Evolutionary conservation across 2,113 vertebrate genomes (phyloP).

Genomic region (Stomatorhinus ivindoensis): DNA sequence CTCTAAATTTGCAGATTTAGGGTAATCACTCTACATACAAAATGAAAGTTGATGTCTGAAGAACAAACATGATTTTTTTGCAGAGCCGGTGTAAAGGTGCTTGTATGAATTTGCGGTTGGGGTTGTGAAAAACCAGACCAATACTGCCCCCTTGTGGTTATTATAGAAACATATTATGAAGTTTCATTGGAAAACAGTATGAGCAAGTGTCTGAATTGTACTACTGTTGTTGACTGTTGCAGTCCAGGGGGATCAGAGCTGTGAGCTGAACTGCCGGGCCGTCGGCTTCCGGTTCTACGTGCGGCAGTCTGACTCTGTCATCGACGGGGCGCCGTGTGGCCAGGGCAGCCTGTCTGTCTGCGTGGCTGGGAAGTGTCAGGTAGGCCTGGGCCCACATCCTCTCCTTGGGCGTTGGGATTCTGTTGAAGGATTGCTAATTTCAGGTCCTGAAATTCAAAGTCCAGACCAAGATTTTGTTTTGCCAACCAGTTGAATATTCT

Average conservation of each 20-base stretch:
- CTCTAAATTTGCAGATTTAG: neutral
- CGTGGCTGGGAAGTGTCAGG: conserved; percentile 81
- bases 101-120: neutral
- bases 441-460: no score
- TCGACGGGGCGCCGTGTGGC: conserved; percentile 83
- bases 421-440: neutral
- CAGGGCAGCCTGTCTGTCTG: conserved; percentile 71
- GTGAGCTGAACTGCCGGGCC: conserved; percentile 85
- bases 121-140: neutral
- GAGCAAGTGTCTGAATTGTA: neutral
- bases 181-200: neutral
- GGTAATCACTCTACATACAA: neutral
- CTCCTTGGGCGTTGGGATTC: neutral
- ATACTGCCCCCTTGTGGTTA: conserved; percentile 6
- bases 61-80: neutral
- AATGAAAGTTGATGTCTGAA: neutral
- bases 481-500: no score
- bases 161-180: neutral
- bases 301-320: conserved; percentile 72
- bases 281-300: conserved; percentile 89
- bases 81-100: neutral
- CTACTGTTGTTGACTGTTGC: neutral
- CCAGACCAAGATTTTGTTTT: no score
- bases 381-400: conserved; percentile 37
- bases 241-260: conserved; percentile 74